Percentiles rank a stretch among this genome's conserved stretches.
phyloP scores from a whole-genome alignment of 2,113 vertebrate genomes.

The Gulo gulo region DNA sequence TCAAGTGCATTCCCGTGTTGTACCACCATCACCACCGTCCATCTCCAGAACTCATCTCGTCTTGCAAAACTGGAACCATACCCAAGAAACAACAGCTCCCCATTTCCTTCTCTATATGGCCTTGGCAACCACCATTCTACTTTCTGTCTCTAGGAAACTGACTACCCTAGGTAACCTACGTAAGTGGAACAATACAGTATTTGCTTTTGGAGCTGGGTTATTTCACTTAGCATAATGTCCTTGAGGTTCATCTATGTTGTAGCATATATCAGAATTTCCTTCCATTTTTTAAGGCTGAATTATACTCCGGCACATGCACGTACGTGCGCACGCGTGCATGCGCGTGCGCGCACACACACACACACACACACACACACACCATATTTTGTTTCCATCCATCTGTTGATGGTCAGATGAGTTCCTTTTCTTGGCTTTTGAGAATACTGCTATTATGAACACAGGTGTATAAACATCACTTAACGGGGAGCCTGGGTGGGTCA shows the following conservation, averaged over 20 bases:
- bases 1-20: background rate
- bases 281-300: background rate
- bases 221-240: background rate
- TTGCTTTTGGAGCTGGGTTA: background rate
- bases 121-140: background rate
- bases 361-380: background rate
- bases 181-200: background rate
- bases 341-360: background rate
- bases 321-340: fast-evolving
- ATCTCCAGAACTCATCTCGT: background rate
- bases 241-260: background rate
- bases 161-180: background rate
- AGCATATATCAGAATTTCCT: background rate
- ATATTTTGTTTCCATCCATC: background rate
- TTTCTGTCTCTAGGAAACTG: background rate
- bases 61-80: background rate
- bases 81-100: background rate
- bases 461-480: background rate
- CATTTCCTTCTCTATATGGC: background rate
- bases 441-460: background rate
- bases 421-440: background rate
- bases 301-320: background rate
- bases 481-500: background rate
- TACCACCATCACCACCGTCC: background rate
- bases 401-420: background rate